Evolutionary conservation across 2,888 invertebrate genomes (phyloP).

Genomic region (Pandemis corylana): DNA sequence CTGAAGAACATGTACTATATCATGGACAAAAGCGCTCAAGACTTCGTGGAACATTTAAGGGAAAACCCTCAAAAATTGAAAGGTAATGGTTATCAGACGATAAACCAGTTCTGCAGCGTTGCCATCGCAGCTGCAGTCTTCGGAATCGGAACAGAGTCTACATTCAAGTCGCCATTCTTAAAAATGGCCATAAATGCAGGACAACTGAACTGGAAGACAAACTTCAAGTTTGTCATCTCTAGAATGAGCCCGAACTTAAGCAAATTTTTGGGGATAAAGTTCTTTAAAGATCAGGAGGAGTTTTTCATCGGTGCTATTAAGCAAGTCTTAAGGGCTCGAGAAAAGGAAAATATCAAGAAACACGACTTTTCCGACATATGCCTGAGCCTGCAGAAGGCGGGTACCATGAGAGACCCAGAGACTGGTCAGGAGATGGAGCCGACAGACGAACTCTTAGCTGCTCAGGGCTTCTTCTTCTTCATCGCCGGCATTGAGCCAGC

Average conservation of each 20-base stretch:
- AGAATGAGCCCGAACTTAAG: constrained; percentile 46
- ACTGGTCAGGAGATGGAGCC: constrained; percentile 62
- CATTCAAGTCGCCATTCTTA: constrained; percentile 66
- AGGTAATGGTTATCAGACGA: constrained; percentile 50
- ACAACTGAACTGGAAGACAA: constrained; percentile 47
- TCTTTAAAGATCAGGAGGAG: constrained; percentile 58
- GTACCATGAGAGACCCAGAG: constrained; percentile 56
- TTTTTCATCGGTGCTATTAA: constrained; percentile 68
- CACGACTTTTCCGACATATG: constrained; percentile 70
- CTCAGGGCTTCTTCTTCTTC: constrained; percentile 72
- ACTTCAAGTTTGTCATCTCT: constrained; percentile 53
- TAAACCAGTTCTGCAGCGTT: constrained; percentile 58
- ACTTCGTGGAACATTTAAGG: constrained; percentile 60
- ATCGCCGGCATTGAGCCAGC: constrained; percentile 72
- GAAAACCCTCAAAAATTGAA: constrained; percentile 53
- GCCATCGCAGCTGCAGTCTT: constrained; percentile 68
- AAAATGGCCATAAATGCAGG: constrained; percentile 51
- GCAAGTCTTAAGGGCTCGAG: constrained; percentile 59
- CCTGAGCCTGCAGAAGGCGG: constrained; percentile 62
- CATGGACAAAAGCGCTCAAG: constrained; percentile 63
- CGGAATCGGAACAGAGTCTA: constrained; percentile 64
- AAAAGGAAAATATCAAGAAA: constrained; percentile 56
- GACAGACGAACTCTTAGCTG: constrained; percentile 64
- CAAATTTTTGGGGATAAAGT: constrained; percentile 53
- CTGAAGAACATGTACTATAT: constrained; percentile 71